phyloP scores from a whole-genome alignment of 2,888 invertebrate genomes.

The Zeuzera pyrina region DNA sequence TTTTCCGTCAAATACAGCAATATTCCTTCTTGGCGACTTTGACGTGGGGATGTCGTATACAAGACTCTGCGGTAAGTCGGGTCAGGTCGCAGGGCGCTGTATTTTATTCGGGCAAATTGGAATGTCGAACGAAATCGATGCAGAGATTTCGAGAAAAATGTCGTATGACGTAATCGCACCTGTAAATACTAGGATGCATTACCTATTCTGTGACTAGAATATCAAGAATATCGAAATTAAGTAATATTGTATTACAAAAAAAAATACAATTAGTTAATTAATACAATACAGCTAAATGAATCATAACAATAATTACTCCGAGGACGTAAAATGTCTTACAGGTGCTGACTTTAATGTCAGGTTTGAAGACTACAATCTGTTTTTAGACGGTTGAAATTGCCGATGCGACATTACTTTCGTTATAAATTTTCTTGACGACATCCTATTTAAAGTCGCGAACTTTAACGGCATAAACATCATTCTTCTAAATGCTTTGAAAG shows the following conservation, averaged over 20 bases:
- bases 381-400: slow-evolving; percentile 26
- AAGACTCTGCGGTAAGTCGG: slow-evolving; percentile 16
- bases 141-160: slow-evolving; percentile 11
- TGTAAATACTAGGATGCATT: too few species aligned
- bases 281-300: slow-evolving; percentile 20
- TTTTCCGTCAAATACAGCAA: slow-evolving; percentile 27
- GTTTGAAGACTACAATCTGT: slow-evolving; percentile 31
- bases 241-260: too few species aligned
- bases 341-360: slow-evolving; percentile 22
- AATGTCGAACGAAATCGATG: slow-evolving; percentile 11
- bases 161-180: too few species aligned
- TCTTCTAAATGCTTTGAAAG: slow-evolving; percentile 32
- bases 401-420: slow-evolving; percentile 28
- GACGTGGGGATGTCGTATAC: slow-evolving; percentile 14
- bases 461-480: slow-evolving; percentile 39
- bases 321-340: slow-evolving; percentile 26
- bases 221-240: too few species aligned
- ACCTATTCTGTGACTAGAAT: too few species aligned
- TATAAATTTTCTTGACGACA: slow-evolving; percentile 50
- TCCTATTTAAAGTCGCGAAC: slow-evolving; percentile 33
- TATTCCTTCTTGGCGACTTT: background rate
- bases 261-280: too few species aligned
- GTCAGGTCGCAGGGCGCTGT: slow-evolving; percentile 6
- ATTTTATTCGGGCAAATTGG: slow-evolving; percentile 25
- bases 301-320: slow-evolving; percentile 27